Evolutionary conservation across 2,888 invertebrate species (phyloP).

Genomic region (Hirtodrosophila alboralis): DNA sequence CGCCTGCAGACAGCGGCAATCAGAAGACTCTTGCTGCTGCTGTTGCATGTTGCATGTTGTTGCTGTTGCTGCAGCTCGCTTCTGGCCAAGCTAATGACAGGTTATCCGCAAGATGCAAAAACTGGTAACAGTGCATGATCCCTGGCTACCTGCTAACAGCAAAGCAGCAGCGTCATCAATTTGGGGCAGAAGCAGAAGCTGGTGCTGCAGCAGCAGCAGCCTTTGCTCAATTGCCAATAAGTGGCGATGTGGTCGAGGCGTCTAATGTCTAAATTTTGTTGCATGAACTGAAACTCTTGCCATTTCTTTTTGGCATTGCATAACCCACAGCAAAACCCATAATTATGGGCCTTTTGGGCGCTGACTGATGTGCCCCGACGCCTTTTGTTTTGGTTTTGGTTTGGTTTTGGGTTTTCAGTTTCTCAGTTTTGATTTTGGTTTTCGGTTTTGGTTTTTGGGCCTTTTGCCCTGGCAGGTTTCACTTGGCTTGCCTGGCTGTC

Average conservation of each 20-base stretch:
- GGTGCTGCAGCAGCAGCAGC: conserved; percentile 30
- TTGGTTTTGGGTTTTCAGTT: conserved; percentile 1
- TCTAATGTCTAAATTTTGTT: conserved; percentile 78
- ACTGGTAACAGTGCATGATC: conserved; percentile 68
- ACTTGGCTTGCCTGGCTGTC: too few relatives aligned
- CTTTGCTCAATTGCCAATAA: conserved; percentile 69
- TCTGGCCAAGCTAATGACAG: conserved; percentile 68
- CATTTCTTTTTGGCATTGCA: conserved; percentile 64
- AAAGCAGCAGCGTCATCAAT: conserved; percentile 24
- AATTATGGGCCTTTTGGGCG: conserved; percentile 52
- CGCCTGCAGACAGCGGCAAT: conserved; percentile 51
- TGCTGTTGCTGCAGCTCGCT: conserved; percentile 32
- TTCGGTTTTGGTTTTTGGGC: conserved; percentile 9
- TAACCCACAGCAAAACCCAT: conserved; percentile 66
- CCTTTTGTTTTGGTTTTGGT: conserved; percentile 61
- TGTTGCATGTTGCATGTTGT: too few relatives aligned
- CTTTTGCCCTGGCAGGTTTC: conserved; percentile 8
- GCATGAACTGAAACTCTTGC: conserved; percentile 51
- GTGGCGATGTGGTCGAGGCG: conserved; percentile 63
- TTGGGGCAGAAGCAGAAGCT: conserved; percentile 11
- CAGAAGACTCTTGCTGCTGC: conserved; percentile 30
- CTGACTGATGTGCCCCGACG: conserved; percentile 66
- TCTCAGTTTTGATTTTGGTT: conserved; percentile 8
- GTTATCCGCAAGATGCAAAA: conserved; percentile 77
- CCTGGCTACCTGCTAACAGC: conserved; percentile 71